These are phyloP conservation scores for Conops quadrifasciatus DNA, from an alignment of 2,888 invertebrate species.

Conservation along the genomic window DNA sequence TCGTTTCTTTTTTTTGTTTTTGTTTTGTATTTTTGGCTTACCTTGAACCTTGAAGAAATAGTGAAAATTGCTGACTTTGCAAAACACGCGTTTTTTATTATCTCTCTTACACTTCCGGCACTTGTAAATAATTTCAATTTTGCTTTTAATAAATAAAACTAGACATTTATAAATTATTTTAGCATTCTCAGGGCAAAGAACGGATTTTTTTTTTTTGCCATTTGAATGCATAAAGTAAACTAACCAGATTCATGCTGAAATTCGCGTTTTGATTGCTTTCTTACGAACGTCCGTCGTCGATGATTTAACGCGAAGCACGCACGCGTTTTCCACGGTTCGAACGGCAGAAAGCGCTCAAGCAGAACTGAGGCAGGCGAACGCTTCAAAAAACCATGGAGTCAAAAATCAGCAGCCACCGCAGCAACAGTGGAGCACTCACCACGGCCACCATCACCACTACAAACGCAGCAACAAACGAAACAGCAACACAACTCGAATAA, in stretches of 20 bases:
- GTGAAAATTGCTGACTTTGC: too few relatives aligned
- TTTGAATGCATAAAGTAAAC: too few relatives aligned
- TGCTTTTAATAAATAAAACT: too few relatives aligned
- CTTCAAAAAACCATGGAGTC: constrained; percentile 48
- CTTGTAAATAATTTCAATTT: not conserved
- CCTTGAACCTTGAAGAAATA: too few relatives aligned
- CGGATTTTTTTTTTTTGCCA: too few relatives aligned
- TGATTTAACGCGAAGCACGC: constrained; percentile 33
- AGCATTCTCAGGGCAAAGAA: too few relatives aligned
- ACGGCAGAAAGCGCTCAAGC: constrained; percentile 59
- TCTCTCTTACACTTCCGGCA: not conserved
- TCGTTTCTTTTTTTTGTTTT: too few relatives aligned
- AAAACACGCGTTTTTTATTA: too few relatives aligned
- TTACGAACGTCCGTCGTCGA: constrained; percentile 22
- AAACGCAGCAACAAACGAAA: too few relatives aligned
- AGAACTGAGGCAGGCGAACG: constrained; percentile 54
- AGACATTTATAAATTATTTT: too few relatives aligned
- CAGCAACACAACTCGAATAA: constrained; percentile 23
- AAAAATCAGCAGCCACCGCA: constrained; percentile 43
- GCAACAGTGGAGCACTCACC: constrained; percentile 31
- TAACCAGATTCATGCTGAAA: not conserved
- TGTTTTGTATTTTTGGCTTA: too few relatives aligned
- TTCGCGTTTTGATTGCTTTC: not conserved
- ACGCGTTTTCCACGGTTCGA: constrained; percentile 48
- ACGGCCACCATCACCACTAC: constrained; percentile 31